Conservation (phyloP, 2,113 vertebrate species). For the Xyrauchen texanus region DNA sequence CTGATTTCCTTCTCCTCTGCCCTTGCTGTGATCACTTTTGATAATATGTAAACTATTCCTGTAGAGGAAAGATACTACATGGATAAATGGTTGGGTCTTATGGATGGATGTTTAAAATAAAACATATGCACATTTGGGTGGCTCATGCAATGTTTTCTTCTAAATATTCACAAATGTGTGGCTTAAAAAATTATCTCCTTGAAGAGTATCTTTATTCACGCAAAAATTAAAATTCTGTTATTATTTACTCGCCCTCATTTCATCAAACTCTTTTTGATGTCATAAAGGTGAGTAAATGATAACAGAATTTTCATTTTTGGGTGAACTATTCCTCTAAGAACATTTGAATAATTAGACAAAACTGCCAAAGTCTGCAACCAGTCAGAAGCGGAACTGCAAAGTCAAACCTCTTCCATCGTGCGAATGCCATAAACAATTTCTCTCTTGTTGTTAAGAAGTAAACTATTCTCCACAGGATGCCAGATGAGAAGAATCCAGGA, state of each 20-base stretch:
- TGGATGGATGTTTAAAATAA: not conserved
- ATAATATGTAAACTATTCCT: not conserved
- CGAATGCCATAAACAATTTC: conserved; percentile 19
- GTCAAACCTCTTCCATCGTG: conserved; percentile 9
- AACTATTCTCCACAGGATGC: conserved; percentile 40
- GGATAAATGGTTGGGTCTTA: not conserved
- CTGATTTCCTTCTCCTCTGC: conserved; percentile 31
- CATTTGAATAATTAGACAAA: too few species aligned
- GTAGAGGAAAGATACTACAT: not conserved
- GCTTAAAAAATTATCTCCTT: not conserved
- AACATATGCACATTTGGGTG: not conserved
- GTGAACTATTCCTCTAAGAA: too few species aligned
- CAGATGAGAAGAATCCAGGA: conserved; percentile 49
- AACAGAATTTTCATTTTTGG: too few species aligned
- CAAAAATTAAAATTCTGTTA: too few species aligned
- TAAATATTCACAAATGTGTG: not conserved
- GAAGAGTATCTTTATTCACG: too few species aligned
- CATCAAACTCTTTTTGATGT: too few species aligned
- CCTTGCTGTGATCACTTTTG: not conserved
- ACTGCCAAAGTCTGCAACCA: not conserved
- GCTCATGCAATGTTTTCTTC: not conserved
- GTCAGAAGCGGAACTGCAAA: not conserved
- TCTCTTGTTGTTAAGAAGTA: conserved; percentile 16
- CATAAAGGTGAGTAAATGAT: too few species aligned
- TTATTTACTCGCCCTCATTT: too few species aligned